Conservation (phyloP, 2,113 vertebrate genomes). For the Melanocharis versteri region DNA sequence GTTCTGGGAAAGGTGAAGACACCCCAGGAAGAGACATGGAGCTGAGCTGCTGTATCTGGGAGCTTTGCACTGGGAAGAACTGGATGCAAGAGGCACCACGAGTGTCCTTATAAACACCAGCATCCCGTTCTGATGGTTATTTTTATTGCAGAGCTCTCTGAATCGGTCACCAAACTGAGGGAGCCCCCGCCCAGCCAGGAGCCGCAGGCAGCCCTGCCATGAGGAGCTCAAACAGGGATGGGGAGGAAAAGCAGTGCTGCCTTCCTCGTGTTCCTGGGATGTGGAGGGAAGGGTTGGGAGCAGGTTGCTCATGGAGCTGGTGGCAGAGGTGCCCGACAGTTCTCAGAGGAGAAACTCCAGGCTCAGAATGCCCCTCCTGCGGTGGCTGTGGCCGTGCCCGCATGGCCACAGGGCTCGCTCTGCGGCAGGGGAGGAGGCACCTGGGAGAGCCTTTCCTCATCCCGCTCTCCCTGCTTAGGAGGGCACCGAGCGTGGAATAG, state of each 20-base stretch:
- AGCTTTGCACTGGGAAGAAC: not conserved
- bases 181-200: not conserved
- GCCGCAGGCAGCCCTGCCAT: not conserved
- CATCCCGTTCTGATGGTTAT: fast-evolving
- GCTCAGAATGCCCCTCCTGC: not conserved
- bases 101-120: not conserved
- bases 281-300: not conserved
- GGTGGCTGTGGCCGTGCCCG: not conserved
- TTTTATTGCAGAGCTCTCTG: not conserved
- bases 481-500: not conserved
- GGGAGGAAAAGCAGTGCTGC: not conserved
- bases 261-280: fast-evolving
- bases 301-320: not conserved
- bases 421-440: not conserved
- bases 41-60: not conserved
- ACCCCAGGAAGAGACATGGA: not conserved
- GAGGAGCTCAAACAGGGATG: fast-evolving
- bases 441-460: not conserved
- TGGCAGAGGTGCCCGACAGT: not conserved
- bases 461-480: fast-evolving
- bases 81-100: fast-evolving
- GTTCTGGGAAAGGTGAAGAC: not conserved
- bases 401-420: fast-evolving
- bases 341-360: not conserved
- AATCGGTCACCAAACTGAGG: not conserved